phyloP scores from a whole-genome alignment of 2,113 vertebrate species.

The Marmota monax region DNA sequence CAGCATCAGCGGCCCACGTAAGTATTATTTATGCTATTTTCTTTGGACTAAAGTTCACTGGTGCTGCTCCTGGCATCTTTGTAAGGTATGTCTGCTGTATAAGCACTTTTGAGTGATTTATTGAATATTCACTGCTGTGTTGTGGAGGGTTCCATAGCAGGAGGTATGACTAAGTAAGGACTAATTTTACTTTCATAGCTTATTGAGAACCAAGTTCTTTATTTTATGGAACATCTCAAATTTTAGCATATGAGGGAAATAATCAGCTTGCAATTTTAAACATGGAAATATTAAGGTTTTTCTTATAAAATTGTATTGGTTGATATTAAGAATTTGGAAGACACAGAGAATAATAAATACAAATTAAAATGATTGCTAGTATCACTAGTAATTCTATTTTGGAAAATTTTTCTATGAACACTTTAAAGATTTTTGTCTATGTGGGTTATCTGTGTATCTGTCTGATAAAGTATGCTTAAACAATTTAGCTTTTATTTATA shows the following conservation, averaged over 20 bases:
- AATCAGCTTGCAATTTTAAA: background rate
- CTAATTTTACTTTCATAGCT: background rate
- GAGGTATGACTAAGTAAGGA: background rate
- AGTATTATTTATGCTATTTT: background rate
- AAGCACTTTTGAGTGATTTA: background rate
- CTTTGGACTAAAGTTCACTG: background rate
- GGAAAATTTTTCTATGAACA: background rate
- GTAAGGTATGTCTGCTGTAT: background rate
- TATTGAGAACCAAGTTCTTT: background rate
- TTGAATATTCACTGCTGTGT: background rate
- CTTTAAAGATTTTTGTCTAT: background rate
- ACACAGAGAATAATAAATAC: background rate
- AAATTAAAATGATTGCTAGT: background rate
- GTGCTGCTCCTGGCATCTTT: background rate
- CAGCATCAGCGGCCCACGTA: background rate
- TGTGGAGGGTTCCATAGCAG: background rate
- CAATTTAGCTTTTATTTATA: conserved; percentile 39
- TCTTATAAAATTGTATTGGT: background rate
- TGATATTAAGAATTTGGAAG: background rate
- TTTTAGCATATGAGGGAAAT: background rate
- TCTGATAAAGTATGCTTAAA: background rate
- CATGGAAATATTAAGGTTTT: background rate
- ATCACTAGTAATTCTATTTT: background rate
- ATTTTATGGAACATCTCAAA: background rate
- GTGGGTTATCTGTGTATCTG: background rate